Conservation (phyloP, 2,888 invertebrate species). For the Mesopsocus fuscifrons region DNA sequence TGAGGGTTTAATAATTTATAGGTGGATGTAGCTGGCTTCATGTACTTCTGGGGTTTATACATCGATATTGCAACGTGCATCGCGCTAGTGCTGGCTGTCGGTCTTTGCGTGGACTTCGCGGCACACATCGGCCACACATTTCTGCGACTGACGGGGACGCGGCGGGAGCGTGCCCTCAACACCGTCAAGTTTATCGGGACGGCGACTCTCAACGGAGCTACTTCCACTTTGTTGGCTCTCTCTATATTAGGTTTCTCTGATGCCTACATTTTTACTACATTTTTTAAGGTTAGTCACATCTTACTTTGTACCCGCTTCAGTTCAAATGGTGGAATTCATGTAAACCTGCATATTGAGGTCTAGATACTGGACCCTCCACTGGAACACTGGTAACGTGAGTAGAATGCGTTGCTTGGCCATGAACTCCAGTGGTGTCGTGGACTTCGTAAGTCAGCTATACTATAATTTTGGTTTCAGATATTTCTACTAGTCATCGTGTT, state of each 20-base stretch:
- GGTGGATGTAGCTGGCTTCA: constrained; percentile 52
- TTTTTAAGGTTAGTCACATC: constrained; percentile 38
- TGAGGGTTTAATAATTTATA: no score
- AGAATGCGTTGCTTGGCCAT: no score
- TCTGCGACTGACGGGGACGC: constrained; percentile 36
- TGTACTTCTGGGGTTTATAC: constrained; percentile 65
- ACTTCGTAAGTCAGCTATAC: no score
- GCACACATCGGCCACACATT: constrained; percentile 67
- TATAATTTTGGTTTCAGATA: constrained; percentile 40
- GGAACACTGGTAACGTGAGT: no score
- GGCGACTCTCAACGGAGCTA: constrained; percentile 58
- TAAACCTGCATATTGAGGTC: no score
- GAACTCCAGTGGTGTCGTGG: no score
- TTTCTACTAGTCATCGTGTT: constrained; percentile 57
- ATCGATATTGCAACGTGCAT: constrained; percentile 68
- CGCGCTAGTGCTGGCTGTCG: constrained; percentile 58
- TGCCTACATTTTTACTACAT: constrained; percentile 57
- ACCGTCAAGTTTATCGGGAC: constrained; percentile 54
- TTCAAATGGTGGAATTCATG: no score
- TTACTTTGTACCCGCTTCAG: no score
- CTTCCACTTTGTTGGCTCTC: constrained; percentile 55
- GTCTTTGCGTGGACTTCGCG: constrained; percentile 68
- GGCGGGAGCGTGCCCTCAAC: constrained; percentile 32
- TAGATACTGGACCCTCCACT: no score
- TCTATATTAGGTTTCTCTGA: constrained; percentile 47